These are phyloP conservation scores for Echinarachnius parma DNA, from an alignment of 53 echinoderm and acorn worm species.

Conservation along the genomic window DNA sequence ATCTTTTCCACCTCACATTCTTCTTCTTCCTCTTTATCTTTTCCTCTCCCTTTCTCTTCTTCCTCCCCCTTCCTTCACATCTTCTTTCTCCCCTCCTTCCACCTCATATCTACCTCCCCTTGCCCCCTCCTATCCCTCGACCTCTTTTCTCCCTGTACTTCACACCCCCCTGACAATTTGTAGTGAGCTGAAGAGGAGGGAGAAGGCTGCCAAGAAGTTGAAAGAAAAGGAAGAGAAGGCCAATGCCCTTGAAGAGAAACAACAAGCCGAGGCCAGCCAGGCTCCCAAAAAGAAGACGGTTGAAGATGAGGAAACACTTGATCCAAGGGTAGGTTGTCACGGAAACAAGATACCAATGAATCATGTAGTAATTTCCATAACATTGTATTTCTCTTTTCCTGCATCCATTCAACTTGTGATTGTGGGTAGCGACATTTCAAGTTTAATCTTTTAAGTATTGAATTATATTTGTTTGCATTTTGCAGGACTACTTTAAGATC, in stretches of 20 bases:
- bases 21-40: too few species aligned
- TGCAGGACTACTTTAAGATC: not conserved
- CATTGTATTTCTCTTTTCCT: too few species aligned
- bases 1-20: too few species aligned
- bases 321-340: slow-evolving; percentile 69
- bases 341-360: not conserved
- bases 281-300: slow-evolving; percentile 52
- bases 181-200: slow-evolving; percentile 93
- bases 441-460: too few species aligned
- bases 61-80: not conserved
- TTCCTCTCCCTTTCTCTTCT: not conserved
- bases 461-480: too few species aligned
- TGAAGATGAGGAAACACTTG: slow-evolving; percentile 83
- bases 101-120: not conserved
- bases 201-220: slow-evolving; percentile 96
- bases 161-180: not conserved
- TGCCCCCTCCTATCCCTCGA: not conserved
- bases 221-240: slow-evolving; percentile 94
- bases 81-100: not conserved
- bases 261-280: slow-evolving; percentile 27
- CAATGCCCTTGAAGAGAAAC: slow-evolving; percentile 55
- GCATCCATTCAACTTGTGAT: too few species aligned
- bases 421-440: too few species aligned
- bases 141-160: not conserved
- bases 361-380: not conserved